Base-by-base conservation (phyloP, 30 jellyfish, hydroid and myxozoan genomes). In the Morbakka virulenta region DNA sequence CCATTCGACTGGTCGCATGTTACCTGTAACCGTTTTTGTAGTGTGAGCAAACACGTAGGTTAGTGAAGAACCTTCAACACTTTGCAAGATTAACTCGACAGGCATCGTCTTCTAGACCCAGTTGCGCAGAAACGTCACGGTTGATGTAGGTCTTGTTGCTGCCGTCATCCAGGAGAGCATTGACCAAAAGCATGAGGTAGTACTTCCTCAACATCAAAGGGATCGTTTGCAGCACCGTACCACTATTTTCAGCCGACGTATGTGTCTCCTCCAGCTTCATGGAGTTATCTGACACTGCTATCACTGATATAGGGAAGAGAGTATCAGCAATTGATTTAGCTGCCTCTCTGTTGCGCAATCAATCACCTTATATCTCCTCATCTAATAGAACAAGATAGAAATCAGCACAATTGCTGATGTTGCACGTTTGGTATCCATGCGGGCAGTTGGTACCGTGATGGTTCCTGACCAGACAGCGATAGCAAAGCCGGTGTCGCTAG, bases 141-240 rank as follows among this genome's bases (percentile, higher is more conserved):
- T 74, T 85, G 35, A 65, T 61, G 49, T 85, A 35, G 24, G 95
- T 64, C 65, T 51, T 35, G n/a, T 91, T 85, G 81, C 87, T 85
- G 9, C 79, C 95, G 76, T 85, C 93, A 27, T 50, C 80, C 63
- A 75, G 33, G 69, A 85, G 64, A 17, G 92, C 86, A 35, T 74
- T 83, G 17, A 76, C 95, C 22, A 26, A 34, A 50, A 76, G 20
- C 51, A 31, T 33, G 26, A 22, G 51, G 24, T 47, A 24, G n/a
- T 66, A 75, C 35, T 71, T 52, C 64, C 33, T 62, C 64, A 83
- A 53, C 33, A 83, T 30, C 29, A 73, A 84, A 22, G 91, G 92
- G 25, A 83, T 32, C 21, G 87, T 74, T 67, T 72, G 35, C 78
- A 65, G 29, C 14, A 86, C 57, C 1, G 41, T 30, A n/a, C n/a